Evolutionary conservation across 2,113 vertebrate genomes (phyloP).

Genomic region (Leptosomus discolor): DNA sequence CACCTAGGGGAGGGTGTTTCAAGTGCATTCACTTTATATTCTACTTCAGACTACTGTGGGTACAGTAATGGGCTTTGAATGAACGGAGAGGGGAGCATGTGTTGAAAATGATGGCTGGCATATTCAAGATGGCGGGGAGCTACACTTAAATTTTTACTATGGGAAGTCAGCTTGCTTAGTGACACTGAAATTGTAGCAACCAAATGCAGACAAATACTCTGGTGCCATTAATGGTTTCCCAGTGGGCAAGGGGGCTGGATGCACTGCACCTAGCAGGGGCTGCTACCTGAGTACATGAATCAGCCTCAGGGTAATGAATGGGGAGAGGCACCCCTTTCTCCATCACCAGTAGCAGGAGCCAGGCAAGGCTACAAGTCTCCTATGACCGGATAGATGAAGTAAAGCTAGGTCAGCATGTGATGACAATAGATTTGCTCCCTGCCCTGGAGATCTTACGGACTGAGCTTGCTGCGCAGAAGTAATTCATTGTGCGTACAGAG

Average conservation of each 20-base stretch:
- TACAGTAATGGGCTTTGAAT: not conserved
- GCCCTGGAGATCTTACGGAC: not conserved
- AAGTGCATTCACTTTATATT: not conserved
- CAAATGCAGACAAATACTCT: accelerated
- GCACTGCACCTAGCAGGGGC: no score
- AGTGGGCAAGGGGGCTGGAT: not conserved
- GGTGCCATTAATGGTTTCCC: accelerated
- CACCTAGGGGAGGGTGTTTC: constrained; percentile 24
- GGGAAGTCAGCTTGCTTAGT: not conserved
- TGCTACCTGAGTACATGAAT: not conserved
- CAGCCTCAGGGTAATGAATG: accelerated
- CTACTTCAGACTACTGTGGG: not conserved
- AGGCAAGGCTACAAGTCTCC: no score
- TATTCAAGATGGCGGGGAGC: accelerated
- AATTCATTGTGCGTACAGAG: not conserved
- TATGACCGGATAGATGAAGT: not conserved
- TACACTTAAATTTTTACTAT: accelerated
- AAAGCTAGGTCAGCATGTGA: not conserved
- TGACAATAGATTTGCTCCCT: not conserved
- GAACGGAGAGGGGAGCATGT: accelerated
- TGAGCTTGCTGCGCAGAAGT: not conserved
- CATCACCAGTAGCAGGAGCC: not conserved
- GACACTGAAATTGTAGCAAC: accelerated
- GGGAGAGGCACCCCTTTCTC: not conserved
- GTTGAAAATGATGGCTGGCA: accelerated